Conservation (phyloP, 1,140 invertebrate genomes). For the Halyomorpha halys region DNA sequence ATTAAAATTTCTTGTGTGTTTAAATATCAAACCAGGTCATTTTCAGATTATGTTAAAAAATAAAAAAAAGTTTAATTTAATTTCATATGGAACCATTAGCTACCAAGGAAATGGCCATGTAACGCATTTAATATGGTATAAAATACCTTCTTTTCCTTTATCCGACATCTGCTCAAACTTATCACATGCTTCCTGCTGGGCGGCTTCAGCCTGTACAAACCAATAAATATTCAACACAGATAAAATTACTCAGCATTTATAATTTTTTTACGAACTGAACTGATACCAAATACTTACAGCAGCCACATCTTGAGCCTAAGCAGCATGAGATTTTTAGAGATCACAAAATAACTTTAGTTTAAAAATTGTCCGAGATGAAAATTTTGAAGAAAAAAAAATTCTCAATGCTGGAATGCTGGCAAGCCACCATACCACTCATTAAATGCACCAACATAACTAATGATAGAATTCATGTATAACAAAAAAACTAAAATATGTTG, state of each 20-base stretch:
- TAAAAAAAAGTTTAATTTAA: too few species aligned
- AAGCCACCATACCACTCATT: background rate
- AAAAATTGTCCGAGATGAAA: background rate
- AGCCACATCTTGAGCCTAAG: slow-evolving; percentile 37
- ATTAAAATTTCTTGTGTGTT: too few species aligned
- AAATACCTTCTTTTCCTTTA: slow-evolving; percentile 77
- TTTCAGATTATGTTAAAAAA: too few species aligned
- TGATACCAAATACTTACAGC: slow-evolving; percentile 36
- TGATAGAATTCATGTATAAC: too few species aligned
- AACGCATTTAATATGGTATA: background rate
- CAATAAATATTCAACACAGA: slow-evolving; percentile 24
- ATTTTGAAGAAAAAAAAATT: background rate
- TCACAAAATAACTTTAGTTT: slow-evolving; percentile 4
- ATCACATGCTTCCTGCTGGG: slow-evolving; percentile 84
- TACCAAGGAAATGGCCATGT: background rate
- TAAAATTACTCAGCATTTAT: slow-evolving; percentile 27
- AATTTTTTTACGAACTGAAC: background rate
- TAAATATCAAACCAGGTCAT: too few species aligned
- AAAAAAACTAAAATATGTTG: too few species aligned
- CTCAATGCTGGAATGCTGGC: slow-evolving; percentile 15
- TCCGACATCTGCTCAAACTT: slow-evolving; percentile 95
- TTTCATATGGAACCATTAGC: too few species aligned
- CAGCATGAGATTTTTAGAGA: slow-evolving; percentile 16
- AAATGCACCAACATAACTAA: too few species aligned
- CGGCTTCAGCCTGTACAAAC: slow-evolving; percentile 70